Evolutionary conservation across 92 coral and sea anemone genomes (phyloP).

Genomic region (Palythoa heliodiscus): DNA sequence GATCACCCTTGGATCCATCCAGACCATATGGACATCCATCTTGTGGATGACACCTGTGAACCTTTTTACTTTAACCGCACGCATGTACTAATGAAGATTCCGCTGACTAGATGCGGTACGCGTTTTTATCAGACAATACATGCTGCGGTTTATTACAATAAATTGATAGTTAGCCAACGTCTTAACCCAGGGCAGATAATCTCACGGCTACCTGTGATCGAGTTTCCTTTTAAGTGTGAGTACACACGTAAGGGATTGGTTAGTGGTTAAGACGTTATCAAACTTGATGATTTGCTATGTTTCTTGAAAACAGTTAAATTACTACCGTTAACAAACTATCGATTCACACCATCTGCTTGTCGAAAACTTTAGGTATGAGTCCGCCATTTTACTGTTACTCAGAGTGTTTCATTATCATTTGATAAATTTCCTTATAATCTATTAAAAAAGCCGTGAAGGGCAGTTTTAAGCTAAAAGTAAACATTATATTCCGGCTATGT

Average conservation of each 20-base stretch:
- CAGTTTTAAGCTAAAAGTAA: too few species aligned
- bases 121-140: conserved; percentile 15
- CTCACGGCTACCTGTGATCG: conserved; percentile 37
- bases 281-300: too few species aligned
- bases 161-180: conserved; percentile 2
- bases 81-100: conserved; percentile 55
- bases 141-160: conserved; percentile 53
- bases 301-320: too few species aligned
- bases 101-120: conserved; percentile 70
- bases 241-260: conserved; percentile 30
- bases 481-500: too few species aligned
- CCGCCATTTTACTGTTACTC: too few species aligned
- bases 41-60: conserved; percentile 58
- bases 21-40: conserved; percentile 63
- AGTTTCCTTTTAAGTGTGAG: conserved; percentile 38
- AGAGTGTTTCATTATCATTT: too few species aligned
- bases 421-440: too few species aligned
- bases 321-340: too few species aligned
- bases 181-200: conserved; percentile 20
- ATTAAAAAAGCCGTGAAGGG: too few species aligned
- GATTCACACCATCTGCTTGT: too few species aligned
- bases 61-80: conserved; percentile 53
- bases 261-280: not conserved
- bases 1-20: conserved; percentile 66
- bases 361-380: too few species aligned